Conservation (phyloP, 2,888 invertebrate species). For the Drosophila neonasuta region DNA sequence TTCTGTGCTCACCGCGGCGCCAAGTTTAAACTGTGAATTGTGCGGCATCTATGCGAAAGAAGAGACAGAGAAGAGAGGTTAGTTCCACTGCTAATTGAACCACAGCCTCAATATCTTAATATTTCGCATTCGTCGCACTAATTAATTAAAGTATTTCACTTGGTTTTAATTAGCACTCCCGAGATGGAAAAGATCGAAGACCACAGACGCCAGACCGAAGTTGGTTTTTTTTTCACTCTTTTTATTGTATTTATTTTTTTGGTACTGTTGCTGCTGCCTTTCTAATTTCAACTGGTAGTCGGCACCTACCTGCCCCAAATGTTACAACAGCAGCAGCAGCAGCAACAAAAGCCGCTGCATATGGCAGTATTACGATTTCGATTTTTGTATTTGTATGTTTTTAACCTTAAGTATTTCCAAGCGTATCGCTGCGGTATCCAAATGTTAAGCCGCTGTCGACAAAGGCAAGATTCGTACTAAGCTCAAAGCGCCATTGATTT, state of each 20-base stretch:
- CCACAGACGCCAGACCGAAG: background rate
- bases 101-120: constrained; percentile 33
- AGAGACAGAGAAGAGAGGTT: constrained; percentile 5
- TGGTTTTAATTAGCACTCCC: constrained; percentile 49
- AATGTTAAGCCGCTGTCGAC: constrained; percentile 47
- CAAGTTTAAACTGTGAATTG: constrained; percentile 58
- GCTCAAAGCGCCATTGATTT: constrained; percentile 62
- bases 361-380: constrained; percentile 38
- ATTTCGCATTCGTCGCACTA: constrained; percentile 30
- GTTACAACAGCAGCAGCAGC: constrained; percentile 42
- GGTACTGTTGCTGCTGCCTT: constrained; percentile 48
- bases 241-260: constrained; percentile 4
- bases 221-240: constrained; percentile 7
- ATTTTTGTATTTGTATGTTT: constrained; percentile 29
- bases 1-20: constrained; percentile 47
- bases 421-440: constrained; percentile 35
- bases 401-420: constrained; percentile 62
- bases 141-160: constrained; percentile 46
- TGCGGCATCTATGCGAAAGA: constrained; percentile 66
- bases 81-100: constrained; percentile 34
- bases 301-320: constrained; percentile 64
- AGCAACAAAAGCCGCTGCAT: constrained; percentile 39
- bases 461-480: constrained; percentile 70
- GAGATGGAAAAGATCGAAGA: constrained; percentile 3
- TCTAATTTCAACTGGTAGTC: constrained; percentile 59